phyloP scores from a whole-genome alignment of 2,113 vertebrate species.

The Ceuthmochares aereus region DNA sequence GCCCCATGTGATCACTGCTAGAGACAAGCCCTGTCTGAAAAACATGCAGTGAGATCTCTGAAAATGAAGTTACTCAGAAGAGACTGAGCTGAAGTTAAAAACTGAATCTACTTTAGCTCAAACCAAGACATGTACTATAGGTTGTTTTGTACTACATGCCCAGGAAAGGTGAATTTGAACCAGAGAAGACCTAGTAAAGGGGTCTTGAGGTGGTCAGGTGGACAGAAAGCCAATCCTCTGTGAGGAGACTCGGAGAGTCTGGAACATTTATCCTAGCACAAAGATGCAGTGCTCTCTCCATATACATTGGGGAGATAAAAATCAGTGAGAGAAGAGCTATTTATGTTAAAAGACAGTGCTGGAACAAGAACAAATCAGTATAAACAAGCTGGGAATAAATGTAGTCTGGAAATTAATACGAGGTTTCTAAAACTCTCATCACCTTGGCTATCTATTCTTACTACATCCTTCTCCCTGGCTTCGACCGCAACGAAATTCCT shows the following conservation, averaged over 20 bases:
- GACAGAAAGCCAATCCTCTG: background rate
- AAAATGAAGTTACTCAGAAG: no score
- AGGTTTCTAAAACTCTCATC: background rate
- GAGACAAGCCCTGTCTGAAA: no score
- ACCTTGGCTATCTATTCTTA: background rate
- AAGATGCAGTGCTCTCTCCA: background rate
- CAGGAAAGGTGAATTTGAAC: background rate
- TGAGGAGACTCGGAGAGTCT: background rate
- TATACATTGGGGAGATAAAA: background rate
- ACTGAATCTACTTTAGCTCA: no score
- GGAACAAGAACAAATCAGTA: background rate
- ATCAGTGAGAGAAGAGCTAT: background rate
- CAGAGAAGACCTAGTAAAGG: background rate
- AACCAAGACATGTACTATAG: no score
- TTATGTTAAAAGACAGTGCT: background rate
- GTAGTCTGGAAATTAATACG: background rate
- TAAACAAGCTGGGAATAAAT: background rate
- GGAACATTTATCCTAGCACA: background rate
- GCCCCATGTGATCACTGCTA: no score
- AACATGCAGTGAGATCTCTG: no score
- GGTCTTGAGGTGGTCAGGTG: background rate
- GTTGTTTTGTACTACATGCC: background rate
- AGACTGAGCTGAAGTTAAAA: no score
- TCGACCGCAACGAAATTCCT: background rate
- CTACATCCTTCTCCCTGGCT: background rate